Percentiles rank a stretch among this genome's conserved stretches.
Evolutionary conservation across 2,113 vertebrate species (phyloP).

Genomic region (Hyaena hyaena): DNA sequence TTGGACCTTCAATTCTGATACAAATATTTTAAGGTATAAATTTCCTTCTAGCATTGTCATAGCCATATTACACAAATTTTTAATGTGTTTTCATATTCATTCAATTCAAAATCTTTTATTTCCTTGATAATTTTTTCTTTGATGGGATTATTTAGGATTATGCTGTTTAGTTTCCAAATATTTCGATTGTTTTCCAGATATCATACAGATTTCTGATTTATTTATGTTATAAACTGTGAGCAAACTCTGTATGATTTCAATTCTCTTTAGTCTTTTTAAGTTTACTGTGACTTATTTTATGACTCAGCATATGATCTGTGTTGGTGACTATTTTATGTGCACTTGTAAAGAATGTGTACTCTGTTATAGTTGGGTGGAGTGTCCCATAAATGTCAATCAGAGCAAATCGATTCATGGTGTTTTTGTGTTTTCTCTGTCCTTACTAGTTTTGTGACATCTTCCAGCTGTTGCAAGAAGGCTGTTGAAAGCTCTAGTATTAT

Average conservation of each 20-base stretch:
- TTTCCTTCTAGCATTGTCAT: background rate
- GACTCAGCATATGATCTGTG: background rate
- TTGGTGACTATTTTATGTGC: background rate
- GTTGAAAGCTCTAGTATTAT: background rate
- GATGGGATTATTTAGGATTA: conserved; percentile 8
- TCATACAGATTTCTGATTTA: background rate
- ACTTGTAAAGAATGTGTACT: background rate
- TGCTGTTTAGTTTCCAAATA: background rate
- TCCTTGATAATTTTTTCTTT: background rate
- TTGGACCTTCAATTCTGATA: background rate
- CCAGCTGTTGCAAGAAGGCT: background rate
- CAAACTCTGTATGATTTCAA: background rate
- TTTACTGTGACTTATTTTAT: background rate
- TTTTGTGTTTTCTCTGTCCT: background rate
- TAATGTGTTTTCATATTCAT: background rate
- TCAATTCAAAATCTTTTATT: background rate
- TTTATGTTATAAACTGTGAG: background rate
- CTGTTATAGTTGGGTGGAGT: background rate
- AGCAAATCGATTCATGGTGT: background rate
- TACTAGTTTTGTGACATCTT: background rate
- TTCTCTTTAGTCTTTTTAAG: background rate
- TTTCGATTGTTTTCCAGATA: background rate
- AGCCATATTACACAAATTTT: background rate
- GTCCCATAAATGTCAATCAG: background rate
- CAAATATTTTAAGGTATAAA: background rate